These are phyloP conservation scores for Bolinopsis microptera DNA, from an alignment of 37 sponge, comb jelly and placozoan genomes.

Conservation along the genomic window DNA sequence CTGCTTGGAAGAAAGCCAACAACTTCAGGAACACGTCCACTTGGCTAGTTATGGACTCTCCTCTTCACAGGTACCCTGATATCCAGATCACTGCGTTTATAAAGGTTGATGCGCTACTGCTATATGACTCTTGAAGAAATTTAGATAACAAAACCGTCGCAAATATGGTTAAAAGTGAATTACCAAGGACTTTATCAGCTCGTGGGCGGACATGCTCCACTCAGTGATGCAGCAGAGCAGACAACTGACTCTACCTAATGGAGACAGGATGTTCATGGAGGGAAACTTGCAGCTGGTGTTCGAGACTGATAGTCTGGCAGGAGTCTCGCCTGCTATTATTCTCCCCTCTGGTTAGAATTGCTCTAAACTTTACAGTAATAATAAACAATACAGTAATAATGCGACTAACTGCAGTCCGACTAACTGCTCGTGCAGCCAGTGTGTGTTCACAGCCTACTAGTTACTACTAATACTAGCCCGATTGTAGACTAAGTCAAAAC, in stretches of 20 bases:
- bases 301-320: conserved; percentile 75
- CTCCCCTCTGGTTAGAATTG: neutral
- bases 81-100: too few relatives aligned
- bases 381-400: too few relatives aligned
- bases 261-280: conserved; percentile 72
- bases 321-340: conserved; percentile 71
- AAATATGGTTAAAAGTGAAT: too few relatives aligned
- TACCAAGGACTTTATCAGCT: neutral
- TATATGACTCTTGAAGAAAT: too few relatives aligned
- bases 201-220: conserved; percentile 45
- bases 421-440: too few relatives aligned
- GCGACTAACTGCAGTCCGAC: too few relatives aligned
- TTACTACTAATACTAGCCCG: too few relatives aligned
- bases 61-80: conserved; percentile 17
- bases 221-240: neutral
- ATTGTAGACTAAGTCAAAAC: too few relatives aligned
- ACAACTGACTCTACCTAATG: conserved; percentile 72
- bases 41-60: conserved; percentile 32
- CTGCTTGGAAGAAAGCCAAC: conserved; percentile 77
- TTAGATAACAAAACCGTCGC: too few relatives aligned
- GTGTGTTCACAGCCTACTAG: too few relatives aligned
- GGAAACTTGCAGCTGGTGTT: conserved; percentile 73
- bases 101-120: too few relatives aligned
- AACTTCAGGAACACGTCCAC: conserved; percentile 65
- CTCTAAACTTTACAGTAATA: neutral